phyloP scores from a whole-genome alignment of 2,797 vertebrate species.

The Echiichthys vipera region DNA sequence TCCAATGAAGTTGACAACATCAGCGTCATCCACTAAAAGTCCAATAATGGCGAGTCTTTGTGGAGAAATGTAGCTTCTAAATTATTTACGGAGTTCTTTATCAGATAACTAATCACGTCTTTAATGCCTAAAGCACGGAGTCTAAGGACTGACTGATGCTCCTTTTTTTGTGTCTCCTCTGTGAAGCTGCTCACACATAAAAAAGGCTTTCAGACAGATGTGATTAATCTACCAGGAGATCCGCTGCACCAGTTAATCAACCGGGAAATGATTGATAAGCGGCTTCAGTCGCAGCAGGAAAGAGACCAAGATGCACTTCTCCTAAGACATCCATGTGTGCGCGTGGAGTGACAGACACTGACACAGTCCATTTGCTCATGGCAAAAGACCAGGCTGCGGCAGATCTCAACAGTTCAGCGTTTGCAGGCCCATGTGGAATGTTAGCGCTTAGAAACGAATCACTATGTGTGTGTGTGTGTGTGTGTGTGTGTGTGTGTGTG shows the following conservation, averaged over 20 bases:
- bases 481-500: no score
- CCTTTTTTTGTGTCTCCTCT: constrained; percentile 6
- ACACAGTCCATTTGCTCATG: constrained; percentile 39
- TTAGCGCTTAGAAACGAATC: constrained; percentile 29
- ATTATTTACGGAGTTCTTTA: constrained; percentile 39
- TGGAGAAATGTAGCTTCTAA: constrained; percentile 33
- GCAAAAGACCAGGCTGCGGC: constrained; percentile 44
- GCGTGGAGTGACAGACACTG: constrained; percentile 20
- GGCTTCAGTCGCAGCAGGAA: constrained; percentile 51
- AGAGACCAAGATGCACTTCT: constrained; percentile 9
- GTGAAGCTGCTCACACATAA: constrained; percentile 34
- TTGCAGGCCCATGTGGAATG: constrained; percentile 29
- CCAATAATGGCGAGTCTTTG: constrained; percentile 11
- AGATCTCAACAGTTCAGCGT: constrained; percentile 31
- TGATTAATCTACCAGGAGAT: constrained; percentile 67
- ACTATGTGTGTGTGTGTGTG: no score
- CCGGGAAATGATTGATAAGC: constrained; percentile 71
- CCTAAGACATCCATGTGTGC: not conserved
- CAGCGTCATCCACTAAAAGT: constrained; percentile 3
- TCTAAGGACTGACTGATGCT: constrained; percentile 9
- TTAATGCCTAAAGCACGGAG: constrained; percentile 16
- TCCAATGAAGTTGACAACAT: constrained; percentile 44
- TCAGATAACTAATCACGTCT: constrained; percentile 4
- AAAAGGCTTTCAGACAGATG: constrained; percentile 44
- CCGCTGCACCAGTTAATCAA: constrained; percentile 61